These are phyloP conservation scores for Heliconius erato DNA, from an alignment of 2,888 invertebrate genomes.

Conservation along the genomic window DNA sequence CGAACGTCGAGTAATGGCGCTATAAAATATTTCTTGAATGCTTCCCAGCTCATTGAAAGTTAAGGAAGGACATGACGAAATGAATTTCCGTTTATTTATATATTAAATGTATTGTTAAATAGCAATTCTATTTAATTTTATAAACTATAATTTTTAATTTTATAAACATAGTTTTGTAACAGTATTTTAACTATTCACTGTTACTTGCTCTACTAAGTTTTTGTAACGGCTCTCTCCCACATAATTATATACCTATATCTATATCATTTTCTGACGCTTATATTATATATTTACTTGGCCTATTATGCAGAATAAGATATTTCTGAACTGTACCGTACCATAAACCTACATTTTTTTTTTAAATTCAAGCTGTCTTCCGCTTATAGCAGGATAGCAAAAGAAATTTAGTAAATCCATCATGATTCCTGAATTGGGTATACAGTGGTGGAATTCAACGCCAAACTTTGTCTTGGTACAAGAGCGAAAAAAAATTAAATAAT, in stretches of 20 bases:
- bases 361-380: too few relatives aligned
- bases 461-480: not conserved
- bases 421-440: not conserved
- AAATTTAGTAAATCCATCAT: not conserved
- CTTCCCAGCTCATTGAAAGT: not conserved
- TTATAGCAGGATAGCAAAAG: not conserved
- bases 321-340: not conserved
- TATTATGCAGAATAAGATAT: not conserved
- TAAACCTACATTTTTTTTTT: not conserved
- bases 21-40: conserved; percentile 63
- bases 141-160: too few relatives aligned
- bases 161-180: too few relatives aligned
- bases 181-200: too few relatives aligned
- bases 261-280: too few relatives aligned
- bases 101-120: not conserved
- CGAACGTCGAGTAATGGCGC: conserved; percentile 52
- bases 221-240: too few relatives aligned
- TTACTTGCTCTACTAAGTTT: too few relatives aligned
- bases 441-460: not conserved
- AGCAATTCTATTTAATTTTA: too few relatives aligned
- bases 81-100: not conserved
- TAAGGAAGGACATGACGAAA: conserved; percentile 1
- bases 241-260: too few relatives aligned
- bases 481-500: not conserved
- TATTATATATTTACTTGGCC: not conserved